Conservation (phyloP, 64 coral and sea anemone genomes). For the Astreopora myriophthalma region DNA sequence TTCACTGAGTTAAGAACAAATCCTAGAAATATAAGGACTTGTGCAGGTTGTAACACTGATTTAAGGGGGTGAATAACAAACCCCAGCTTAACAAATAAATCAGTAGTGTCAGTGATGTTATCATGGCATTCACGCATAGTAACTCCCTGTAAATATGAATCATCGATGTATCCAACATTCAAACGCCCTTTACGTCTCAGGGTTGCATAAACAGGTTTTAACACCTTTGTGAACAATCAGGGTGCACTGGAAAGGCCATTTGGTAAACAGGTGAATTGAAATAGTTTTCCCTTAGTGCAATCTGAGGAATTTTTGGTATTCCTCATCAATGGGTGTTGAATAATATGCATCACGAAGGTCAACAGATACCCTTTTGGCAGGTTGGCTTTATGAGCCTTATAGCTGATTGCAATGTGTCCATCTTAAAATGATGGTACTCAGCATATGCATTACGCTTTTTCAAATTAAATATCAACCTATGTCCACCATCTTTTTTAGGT, state of each 20-base stretch:
- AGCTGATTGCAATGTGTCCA: constrained; percentile 35
- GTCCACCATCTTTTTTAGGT: not conserved
- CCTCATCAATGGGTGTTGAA: constrained; percentile 44
- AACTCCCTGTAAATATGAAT: constrained; percentile 30
- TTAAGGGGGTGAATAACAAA: constrained; percentile 10
- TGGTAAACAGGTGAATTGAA: constrained; percentile 37
- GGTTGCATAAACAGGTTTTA: constrained; percentile 27
- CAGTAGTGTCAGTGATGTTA: constrained; percentile 28
- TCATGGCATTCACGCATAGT: constrained; percentile 10
- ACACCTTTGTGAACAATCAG: constrained; percentile 26
- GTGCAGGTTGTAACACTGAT: not conserved
- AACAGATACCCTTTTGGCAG: constrained; percentile 50
- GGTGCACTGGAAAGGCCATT: constrained; percentile 43
- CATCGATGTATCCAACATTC: constrained; percentile 48
- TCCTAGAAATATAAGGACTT: not conserved
- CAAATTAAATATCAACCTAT: too few relatives aligned
- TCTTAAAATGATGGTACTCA: constrained; percentile 63
- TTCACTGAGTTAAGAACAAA: constrained; percentile 20
- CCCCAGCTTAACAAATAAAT: constrained; percentile 30
- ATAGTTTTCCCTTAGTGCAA: constrained; percentile 51
- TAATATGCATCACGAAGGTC: constrained; percentile 58
- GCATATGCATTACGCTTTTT: constrained; percentile 50
- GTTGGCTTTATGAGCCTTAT: constrained; percentile 30
- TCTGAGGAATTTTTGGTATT: too few relatives aligned
- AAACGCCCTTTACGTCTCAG: constrained; percentile 6